Evolutionary conservation across 2,888 invertebrate genomes (phyloP), one percentile per base, ranked within the genome.

Genomic region (Ptilodon capucinus): DNA sequence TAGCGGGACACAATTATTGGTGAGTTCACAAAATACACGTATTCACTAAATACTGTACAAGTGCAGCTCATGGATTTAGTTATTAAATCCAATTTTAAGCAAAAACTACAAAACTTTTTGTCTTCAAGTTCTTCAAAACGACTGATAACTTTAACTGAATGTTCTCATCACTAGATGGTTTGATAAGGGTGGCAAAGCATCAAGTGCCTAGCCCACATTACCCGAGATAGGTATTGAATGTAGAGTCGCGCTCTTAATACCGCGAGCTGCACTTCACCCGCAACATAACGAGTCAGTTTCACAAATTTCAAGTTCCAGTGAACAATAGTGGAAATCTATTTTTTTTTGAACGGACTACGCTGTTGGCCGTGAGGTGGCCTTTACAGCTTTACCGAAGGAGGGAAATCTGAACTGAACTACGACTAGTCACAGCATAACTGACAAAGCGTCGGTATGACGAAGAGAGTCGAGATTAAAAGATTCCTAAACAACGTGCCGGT

Each of bases 221-320:
- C 46, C 46, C n/a, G 51, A 47, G 60, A 63, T 63, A 59, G 51
- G 46, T 65, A 65, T 67, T 52, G 60, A 68, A 67, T 68, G 56
- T 68, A 54, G 52, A 47, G 51, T 36, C 46, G 43, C 50, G 53
- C 48, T 46, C 51, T 59, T 55, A 54, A 61, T 64, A 59, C 9
- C 7, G 51, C 48, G 60, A 48, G 42, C 46, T 40, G 48, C 52
- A 55, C 62, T 64, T 63, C 63, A 63, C 57, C 67, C 60, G 53
- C 49, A 51, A 52, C 51, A 56, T 56, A 60, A 57, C 51, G 60
- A 55, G 50, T 44, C 57, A 59, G 57, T 66, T 60, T n/a, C n/a
- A n/a, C n/a, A n/a, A 23, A 7, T 23, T 23, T 23, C 4, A 25
- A 25, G 25, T 28, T 11, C 25, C 2, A 2, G n/a, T 11, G 25